A percentile compares a stretch with the other conserved stretches of the same genome.
phyloP scores from a whole-genome alignment of 2,113 vertebrate species.

The Dolichotis patagonum region DNA sequence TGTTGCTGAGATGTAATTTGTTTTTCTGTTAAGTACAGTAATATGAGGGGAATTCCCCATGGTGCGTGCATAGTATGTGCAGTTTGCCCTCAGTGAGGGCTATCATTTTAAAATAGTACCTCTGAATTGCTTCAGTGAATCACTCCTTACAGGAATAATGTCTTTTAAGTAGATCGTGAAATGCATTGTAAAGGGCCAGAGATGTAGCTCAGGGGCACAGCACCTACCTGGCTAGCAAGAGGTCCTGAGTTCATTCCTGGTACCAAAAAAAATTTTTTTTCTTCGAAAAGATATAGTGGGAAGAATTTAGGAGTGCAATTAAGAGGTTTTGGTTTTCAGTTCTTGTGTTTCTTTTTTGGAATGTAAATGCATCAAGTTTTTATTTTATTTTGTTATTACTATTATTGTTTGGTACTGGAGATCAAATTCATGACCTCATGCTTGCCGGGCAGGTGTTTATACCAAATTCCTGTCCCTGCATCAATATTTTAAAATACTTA shows the following conservation, averaged over 20 bases:
- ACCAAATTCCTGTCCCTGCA: not conserved
- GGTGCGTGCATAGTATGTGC: not conserved
- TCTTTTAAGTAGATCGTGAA: conserved; percentile 44
- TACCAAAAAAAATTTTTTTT: not conserved
- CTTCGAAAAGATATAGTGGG: not conserved
- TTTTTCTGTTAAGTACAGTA: conserved; percentile 46
- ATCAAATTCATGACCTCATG: no score
- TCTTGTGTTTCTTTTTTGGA: not conserved
- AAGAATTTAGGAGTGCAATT: conserved; percentile 29
- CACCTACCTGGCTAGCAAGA: no score
- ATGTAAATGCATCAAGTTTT: not conserved
- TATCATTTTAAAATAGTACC: conserved; percentile 42
- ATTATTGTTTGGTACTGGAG: no score
- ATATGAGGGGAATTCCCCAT: not conserved
- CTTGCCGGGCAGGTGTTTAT: no score
- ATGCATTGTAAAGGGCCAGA: not conserved
- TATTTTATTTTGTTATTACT: no score
- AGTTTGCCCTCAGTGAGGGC: not conserved
- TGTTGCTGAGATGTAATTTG: not conserved
- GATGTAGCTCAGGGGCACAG: not conserved
- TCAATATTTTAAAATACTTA: not conserved
- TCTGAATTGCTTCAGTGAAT: conserved; percentile 52
- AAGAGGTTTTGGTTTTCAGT: not conserved
- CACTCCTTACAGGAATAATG: conserved; percentile 21
- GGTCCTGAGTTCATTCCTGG: not conserved